Base-by-base conservation (phyloP, 2,888 invertebrate genomes). In the Orgyia antiqua region DNA sequence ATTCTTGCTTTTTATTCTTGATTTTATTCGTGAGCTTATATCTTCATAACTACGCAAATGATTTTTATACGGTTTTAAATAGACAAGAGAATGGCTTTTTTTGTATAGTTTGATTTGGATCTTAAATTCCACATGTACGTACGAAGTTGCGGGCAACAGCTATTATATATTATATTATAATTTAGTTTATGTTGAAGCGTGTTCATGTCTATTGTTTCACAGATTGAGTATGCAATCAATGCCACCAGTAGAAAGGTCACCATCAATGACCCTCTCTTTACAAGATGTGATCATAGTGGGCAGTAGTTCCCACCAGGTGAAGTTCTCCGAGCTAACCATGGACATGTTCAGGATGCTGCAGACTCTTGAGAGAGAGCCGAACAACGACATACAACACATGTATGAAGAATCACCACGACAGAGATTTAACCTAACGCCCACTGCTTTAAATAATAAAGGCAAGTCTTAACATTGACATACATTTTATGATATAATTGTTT, bases 261-360 rank as follows among this genome's bases (percentile, higher is more conserved):
- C 94, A 42, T 92, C 94, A 56, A 94, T 96, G 92, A 93, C 92
- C 65, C 88, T 97, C 48, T 91, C 93, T 19, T 89, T 98, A 26
- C 96, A 97, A 87, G 98, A 98, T 84, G 96, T 96, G 45, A 88
- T 98, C 35, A 96, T 98, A 47, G 93, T 98, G 36, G 98, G 98
- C 36, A 97, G 97, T 72, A 93, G 94, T 59, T 91, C 93, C 46
- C 95, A 97, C 64, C 98, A 98, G 88, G 95, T 97, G 17, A 97
- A 97, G 79, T 98, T 97, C 83, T 97, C 96, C 50, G 98, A 98
- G 77, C 86, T 98, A 51, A 98, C 98, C 8, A 92, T 98, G 89
- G 98, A 98, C 83, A 98, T 98, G 98, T 98, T 95, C 78, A 89
- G 98, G 56, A 97, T 98, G 92, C 88, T 98, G 38, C 98, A 98